Evolutionary conservation across 2,888 invertebrate species (phyloP).

Genomic region (Notodonta dromedarius): DNA sequence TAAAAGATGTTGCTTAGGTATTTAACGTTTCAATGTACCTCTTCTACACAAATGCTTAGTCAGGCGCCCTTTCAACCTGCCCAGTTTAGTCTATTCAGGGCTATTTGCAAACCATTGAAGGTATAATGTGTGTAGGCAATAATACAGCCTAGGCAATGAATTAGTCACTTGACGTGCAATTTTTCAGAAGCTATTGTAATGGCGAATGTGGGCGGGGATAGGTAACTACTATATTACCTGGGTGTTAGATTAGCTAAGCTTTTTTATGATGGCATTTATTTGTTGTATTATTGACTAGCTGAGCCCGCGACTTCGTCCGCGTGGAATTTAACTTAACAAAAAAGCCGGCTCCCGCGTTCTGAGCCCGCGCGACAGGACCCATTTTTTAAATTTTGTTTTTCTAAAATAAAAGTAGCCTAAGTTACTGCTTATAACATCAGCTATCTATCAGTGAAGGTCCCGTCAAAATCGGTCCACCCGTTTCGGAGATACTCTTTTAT

Average conservation of each 20-base stretch:
- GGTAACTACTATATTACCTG: slow-evolving; percentile 2
- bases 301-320: too few species aligned
- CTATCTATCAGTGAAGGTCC: too few species aligned
- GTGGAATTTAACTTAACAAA: too few species aligned
- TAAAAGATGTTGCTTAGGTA: too few species aligned
- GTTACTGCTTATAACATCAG: too few species aligned
- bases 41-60: background rate
- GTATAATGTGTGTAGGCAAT: slow-evolving; percentile 4
- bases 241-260: slow-evolving; percentile 1
- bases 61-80: background rate
- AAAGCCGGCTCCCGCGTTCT: too few species aligned
- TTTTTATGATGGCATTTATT: background rate
- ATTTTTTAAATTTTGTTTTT: too few species aligned
- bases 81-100: background rate
- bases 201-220: background rate
- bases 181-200: slow-evolving; percentile 2
- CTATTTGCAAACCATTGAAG: background rate
- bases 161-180: slow-evolving; percentile 3
- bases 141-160: slow-evolving; percentile 2
- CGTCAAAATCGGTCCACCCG: too few species aligned
- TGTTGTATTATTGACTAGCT: background rate
- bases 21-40: background rate
- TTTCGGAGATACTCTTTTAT: too few species aligned
- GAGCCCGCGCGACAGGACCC: too few species aligned
- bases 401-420: too few species aligned